Base-by-base conservation (phyloP, 2,797 vertebrate species). In the Neoniphon sammara region DNA sequence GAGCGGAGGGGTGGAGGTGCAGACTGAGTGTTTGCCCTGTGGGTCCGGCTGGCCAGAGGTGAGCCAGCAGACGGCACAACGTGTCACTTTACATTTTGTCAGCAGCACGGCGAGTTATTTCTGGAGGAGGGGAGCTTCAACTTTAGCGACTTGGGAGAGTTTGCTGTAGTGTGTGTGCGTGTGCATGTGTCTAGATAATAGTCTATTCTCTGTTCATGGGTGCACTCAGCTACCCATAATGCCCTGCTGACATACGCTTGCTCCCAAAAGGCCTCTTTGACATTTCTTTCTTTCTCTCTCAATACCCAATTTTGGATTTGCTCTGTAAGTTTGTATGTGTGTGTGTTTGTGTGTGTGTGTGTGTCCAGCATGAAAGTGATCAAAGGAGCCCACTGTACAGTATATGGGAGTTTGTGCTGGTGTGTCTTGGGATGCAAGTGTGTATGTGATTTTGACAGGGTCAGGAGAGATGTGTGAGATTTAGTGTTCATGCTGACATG, bases 61-160 rank as follows among this genome's bases (percentile, higher is more conserved):
- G 88, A 86, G 70, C 66, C 80, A 71, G 76, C 74, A 81, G 77
- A 87, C 73, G 67, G 64, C 84, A 34, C 73, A 58, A 70, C 71
- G 70, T 90, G 89, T 91, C 90, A 88, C 70, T 82, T 70, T 62
- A 56, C 64, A 82, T 91, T 89, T 60, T 57, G 77, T 92, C 87
- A 87, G 64, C 79, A 72, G 46, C 62, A 69, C 49, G 56, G 65
- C 54, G 69, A 75, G 82, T 82, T 78, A 82, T 88, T 87, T 87
- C 77, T 85, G 63, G 71, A 78, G 23, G 77, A 86, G 12, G 27
- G 30, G 34, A 63, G 77, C 58, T 61, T 63, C 65, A 57, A 31
- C 50, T 65, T 42, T 15, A 34, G 18, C 55, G 46, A 44, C 57
- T 52, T 36, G 18, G 36, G 6, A 2, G 54, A 23, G 39, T 34